phyloP scores from a whole-genome alignment of 1,140 invertebrate genomes.

The Araneus ventricosus region DNA sequence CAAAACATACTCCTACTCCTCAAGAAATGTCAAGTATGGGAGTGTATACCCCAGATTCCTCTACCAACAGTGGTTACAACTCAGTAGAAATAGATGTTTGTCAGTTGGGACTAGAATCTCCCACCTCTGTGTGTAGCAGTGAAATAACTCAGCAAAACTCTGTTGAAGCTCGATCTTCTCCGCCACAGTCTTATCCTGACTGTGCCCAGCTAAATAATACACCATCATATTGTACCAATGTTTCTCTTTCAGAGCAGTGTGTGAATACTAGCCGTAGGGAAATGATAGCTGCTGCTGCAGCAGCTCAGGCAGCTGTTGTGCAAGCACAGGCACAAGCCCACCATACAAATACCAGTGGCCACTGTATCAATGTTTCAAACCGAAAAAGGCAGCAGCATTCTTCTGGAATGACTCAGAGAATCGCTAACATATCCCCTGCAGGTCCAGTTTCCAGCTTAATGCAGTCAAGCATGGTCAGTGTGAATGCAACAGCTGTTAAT shows the following conservation, averaged over 20 bases:
- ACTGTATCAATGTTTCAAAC: constrained; percentile 47
- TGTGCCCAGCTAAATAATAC: constrained; percentile 78
- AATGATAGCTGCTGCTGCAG: constrained; percentile 71
- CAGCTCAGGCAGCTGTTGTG: constrained; percentile 73
- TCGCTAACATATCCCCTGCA: constrained; percentile 48
- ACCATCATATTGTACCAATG: constrained; percentile 55
- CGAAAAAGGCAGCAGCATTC: constrained; percentile 67
- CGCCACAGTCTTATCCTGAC: constrained; percentile 84
- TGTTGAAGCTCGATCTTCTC: constrained; percentile 78
- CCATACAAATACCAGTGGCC: constrained; percentile 31
- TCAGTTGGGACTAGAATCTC: constrained; percentile 91
- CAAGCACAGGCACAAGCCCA: constrained; percentile 74
- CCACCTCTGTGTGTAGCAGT: constrained; percentile 89
- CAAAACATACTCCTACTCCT: constrained; percentile 71
- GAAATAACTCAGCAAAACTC: constrained; percentile 87
- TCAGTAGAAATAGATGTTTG: constrained; percentile 90
- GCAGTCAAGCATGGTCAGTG: constrained; percentile 75
- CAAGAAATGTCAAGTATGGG: constrained; percentile 86
- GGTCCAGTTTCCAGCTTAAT: constrained; percentile 67
- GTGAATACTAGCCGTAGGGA: constrained; percentile 46
- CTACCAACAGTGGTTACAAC: constrained; percentile 87
- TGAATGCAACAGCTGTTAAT: constrained; percentile 74
- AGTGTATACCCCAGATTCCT: constrained; percentile 91
- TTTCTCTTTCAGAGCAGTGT: constrained; percentile 51
- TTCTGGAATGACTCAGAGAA: constrained; percentile 52